Percentiles rank a stretch among this genome's conserved stretches.
phyloP scores from a whole-genome alignment of 2,797 vertebrate genomes.

The Holocentrus rufus region DNA sequence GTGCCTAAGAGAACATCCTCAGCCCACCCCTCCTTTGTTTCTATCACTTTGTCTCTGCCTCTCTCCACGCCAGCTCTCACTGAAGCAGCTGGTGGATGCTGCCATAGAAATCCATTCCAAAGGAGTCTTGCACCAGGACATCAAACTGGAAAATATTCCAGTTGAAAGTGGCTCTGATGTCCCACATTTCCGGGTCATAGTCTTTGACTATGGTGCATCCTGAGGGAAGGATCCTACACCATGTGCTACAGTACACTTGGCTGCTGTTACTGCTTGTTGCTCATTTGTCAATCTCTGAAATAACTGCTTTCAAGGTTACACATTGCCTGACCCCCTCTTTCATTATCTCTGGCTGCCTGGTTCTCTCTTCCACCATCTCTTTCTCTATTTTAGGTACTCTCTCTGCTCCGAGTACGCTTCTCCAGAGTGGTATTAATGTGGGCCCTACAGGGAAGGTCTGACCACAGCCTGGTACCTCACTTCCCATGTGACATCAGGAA shows the following conservation, averaged over 20 bases:
- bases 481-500: neutral
- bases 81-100: neutral
- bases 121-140: neutral
- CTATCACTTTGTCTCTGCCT: too few relatives aligned
- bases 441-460: constrained; percentile 7
- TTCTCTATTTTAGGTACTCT: neutral
- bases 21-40: too few relatives aligned
- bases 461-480: constrained; percentile 33
- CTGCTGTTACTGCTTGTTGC: neutral
- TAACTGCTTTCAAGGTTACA: neutral
- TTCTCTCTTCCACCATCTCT: neutral
- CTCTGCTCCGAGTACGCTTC: neutral
- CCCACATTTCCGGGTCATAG: neutral
- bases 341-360: neutral
- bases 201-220: neutral
- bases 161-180: neutral
- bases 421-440: neutral
- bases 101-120: neutral
- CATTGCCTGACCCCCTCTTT: neutral
- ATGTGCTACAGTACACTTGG: neutral
- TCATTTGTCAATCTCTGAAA: neutral
- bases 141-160: neutral
- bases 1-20: too few relatives aligned
- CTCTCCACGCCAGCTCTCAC: too few relatives aligned
- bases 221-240: neutral